Conservation (phyloP, 2,113 vertebrate species). For the Oncorhynchus keta region DNA sequence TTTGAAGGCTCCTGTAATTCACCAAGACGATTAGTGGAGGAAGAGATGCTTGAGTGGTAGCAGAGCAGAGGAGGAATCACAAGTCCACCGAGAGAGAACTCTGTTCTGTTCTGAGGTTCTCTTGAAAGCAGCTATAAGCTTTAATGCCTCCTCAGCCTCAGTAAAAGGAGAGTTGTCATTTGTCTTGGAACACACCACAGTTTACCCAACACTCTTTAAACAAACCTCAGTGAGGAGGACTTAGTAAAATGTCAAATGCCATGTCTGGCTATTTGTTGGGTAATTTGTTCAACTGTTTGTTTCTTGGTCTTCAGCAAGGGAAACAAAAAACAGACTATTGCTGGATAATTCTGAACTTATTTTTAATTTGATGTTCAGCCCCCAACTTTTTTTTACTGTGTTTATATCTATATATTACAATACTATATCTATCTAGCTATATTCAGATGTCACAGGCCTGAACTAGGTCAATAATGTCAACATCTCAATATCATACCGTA, state of each 20-base stretch:
- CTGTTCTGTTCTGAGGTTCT: conserved; percentile 3
- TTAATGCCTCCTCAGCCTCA: conserved; percentile 14
- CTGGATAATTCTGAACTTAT: background rate
- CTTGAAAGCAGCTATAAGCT: conserved; percentile 16
- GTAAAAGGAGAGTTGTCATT: background rate
- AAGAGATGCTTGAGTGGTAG: conserved; percentile 22
- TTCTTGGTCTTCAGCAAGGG: background rate
- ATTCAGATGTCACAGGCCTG: background rate
- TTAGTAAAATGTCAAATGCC: background rate
- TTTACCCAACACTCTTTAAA: background rate
- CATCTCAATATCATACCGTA: background rate
- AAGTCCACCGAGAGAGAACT: conserved; percentile 26
- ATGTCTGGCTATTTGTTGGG: background rate
- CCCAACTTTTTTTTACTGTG: too few species aligned
- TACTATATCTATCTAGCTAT: background rate
- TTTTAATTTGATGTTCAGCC: background rate
- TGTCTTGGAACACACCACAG: background rate
- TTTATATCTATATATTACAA: too few species aligned
- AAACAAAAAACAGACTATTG: background rate
- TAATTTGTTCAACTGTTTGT: background rate
- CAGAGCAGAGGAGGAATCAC: conserved; percentile 20
- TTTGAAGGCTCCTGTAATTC: conserved; percentile 28
- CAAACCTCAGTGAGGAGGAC: conserved; percentile 3
- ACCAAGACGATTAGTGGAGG: conserved; percentile 36
- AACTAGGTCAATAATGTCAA: background rate